Evolutionary conservation across 1,140 invertebrate species (phyloP).

Genomic region (Drosophila malerkotliana): DNA sequence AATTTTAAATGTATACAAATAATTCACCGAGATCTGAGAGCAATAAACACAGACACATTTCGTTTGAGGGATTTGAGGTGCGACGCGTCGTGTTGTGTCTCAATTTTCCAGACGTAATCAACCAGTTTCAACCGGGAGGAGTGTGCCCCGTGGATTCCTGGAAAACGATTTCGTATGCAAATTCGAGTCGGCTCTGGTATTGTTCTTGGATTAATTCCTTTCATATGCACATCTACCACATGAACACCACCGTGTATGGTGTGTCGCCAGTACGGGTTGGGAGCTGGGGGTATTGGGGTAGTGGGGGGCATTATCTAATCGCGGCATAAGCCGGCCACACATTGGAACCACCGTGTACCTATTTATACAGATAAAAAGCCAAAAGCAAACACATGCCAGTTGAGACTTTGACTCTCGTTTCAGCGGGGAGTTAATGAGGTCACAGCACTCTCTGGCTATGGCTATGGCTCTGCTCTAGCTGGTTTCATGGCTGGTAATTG

Average conservation of each 20-base stretch:
- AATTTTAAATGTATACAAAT: constrained; percentile 48
- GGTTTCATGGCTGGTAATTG: constrained; percentile 49
- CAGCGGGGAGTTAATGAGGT: constrained; percentile 65
- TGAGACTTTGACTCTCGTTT: constrained; percentile 42
- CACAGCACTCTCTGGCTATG: constrained; percentile 45
- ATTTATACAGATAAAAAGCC: constrained; percentile 52
- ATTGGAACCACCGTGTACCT: constrained; percentile 23
- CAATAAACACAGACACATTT: constrained; percentile 20
- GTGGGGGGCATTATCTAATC: constrained; percentile 64
- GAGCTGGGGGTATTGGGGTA: neutral
- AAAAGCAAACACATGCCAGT: constrained; percentile 53
- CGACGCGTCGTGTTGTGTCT: constrained; percentile 10
- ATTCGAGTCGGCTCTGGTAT: constrained; percentile 10
- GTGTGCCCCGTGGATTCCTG: constrained; percentile 33
- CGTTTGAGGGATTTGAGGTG: constrained; percentile 33
- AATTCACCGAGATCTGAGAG: constrained; percentile 24
- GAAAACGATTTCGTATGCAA: constrained; percentile 35
- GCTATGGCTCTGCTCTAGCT: constrained; percentile 14
- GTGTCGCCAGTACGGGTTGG: constrained; percentile 35
- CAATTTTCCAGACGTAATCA: constrained; percentile 46
- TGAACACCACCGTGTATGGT: no score
- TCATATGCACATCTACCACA: constrained; percentile 9
- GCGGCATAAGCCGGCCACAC: constrained; percentile 59
- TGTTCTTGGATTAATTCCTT: constrained; percentile 33
- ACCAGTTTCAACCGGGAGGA: constrained; percentile 22